A percentile compares a stretch with the other conserved stretches of the same genome.
These are phyloP conservation scores for Wiebesia pumilae DNA, from an alignment of 1,140 invertebrate genomes.

Conservation along the genomic window DNA sequence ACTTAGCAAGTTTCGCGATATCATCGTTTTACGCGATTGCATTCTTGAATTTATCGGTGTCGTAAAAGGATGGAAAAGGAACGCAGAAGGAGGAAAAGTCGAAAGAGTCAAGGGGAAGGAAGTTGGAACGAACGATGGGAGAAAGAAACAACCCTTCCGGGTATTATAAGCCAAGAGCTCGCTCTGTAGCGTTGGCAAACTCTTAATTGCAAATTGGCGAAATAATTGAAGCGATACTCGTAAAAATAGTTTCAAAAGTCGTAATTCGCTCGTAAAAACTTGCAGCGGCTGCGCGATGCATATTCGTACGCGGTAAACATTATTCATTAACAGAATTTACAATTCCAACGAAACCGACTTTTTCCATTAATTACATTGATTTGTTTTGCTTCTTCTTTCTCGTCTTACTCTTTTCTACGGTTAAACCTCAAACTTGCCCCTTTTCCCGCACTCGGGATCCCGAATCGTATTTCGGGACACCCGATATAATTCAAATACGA, in stretches of 20 bases:
- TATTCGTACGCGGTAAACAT: constrained; percentile 51
- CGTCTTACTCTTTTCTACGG: neutral
- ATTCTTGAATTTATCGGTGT: constrained; percentile 59
- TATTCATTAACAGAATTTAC: constrained; percentile 55
- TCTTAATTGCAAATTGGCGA: constrained; percentile 73
- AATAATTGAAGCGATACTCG: constrained; percentile 72
- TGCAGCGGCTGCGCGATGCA: constrained; percentile 57
- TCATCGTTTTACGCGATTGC: constrained; percentile 45
- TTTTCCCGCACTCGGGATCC: neutral
- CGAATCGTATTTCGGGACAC: too few species aligned
- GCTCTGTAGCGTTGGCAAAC: constrained; percentile 52
- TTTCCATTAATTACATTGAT: constrained; percentile 56
- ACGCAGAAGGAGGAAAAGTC: constrained; percentile 32
- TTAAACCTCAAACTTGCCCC: neutral
- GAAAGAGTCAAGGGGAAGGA: constrained; percentile 55
- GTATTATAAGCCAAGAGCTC: constrained; percentile 49
- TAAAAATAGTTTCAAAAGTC: constrained; percentile 73
- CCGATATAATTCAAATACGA: too few species aligned
- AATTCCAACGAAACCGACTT: constrained; percentile 53
- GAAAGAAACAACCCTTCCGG: constrained; percentile 53
- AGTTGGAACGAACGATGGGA: constrained; percentile 46
- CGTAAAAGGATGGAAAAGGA: constrained; percentile 50
- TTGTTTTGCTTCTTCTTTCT: constrained; percentile 8
- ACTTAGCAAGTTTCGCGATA: constrained; percentile 50
- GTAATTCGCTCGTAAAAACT: constrained; percentile 71